phyloP scores from a whole-genome alignment of 2,113 vertebrate species.

The Rhea pennata region DNA sequence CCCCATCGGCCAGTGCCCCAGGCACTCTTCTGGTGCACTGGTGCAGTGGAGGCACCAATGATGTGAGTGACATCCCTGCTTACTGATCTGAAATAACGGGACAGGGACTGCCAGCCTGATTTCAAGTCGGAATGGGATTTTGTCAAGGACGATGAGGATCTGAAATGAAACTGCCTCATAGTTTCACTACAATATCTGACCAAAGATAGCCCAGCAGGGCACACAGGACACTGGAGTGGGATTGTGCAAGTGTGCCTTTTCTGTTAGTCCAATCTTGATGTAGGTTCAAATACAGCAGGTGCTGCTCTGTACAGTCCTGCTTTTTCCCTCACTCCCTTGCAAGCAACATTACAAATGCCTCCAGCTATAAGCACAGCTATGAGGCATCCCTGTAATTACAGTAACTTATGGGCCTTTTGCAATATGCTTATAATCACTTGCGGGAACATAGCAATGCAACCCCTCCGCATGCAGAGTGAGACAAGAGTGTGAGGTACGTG shows the following conservation, averaged over 20 bases:
- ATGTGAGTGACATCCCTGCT: not conserved
- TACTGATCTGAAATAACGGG: not conserved
- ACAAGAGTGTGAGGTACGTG: not conserved
- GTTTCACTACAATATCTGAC: not conserved
- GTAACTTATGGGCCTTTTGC: not conserved
- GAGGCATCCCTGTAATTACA: not conserved
- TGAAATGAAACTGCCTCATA: not conserved
- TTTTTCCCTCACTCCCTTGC: not conserved
- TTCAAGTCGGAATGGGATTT: not conserved
- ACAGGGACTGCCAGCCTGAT: not conserved
- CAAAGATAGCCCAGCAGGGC: not conserved
- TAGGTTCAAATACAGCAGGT: accelerated
- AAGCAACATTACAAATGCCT: not conserved
- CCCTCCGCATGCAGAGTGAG: not conserved
- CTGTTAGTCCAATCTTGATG: not conserved
- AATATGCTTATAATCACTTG: not conserved
- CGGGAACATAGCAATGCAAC: not conserved
- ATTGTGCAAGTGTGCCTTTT: not conserved
- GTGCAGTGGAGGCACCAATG: not conserved
- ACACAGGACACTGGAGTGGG: accelerated
- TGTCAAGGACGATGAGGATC: not conserved
- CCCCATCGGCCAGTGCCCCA: accelerated
- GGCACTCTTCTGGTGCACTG: not conserved
- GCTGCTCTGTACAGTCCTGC: not conserved
- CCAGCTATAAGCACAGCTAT: not conserved